phyloP scores from a whole-genome alignment of 2,113 vertebrate species.

The Lophura nycthemera region DNA sequence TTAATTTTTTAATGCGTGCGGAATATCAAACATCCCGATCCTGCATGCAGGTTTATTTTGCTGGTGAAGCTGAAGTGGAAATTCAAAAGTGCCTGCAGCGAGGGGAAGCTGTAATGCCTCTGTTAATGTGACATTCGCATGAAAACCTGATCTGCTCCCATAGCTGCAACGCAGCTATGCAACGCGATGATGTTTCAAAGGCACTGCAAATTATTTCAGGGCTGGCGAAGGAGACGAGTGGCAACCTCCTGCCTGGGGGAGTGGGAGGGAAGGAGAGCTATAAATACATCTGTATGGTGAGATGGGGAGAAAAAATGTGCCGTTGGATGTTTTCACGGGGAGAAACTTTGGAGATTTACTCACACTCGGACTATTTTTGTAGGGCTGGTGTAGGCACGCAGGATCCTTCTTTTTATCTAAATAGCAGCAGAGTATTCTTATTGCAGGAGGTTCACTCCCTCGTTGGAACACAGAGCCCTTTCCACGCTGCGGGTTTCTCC shows the following conservation, averaged over 20 bases:
- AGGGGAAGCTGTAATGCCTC: neutral
- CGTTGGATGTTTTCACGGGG: constrained; percentile 31
- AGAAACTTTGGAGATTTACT: constrained; percentile 66
- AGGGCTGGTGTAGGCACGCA: constrained; percentile 45
- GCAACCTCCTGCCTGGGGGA: constrained; percentile 58
- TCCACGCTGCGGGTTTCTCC: constrained; percentile 62
- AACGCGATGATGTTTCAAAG: constrained; percentile 69
- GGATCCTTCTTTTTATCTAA: constrained; percentile 60
- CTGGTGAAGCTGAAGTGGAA: neutral
- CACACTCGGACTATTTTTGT: constrained; percentile 56
- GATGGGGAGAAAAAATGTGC: neutral
- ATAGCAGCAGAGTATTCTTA: constrained; percentile 67
- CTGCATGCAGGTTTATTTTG: neutral
- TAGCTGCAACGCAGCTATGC: constrained; percentile 59
- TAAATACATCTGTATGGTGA: constrained; percentile 47
- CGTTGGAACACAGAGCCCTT: neutral
- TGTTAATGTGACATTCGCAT: constrained; percentile 15
- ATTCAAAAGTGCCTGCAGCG: neutral
- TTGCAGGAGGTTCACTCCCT: constrained; percentile 52
- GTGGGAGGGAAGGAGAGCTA: constrained; percentile 62
- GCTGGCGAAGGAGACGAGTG: constrained; percentile 14
- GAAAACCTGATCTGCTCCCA: constrained; percentile 37
- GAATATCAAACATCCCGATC: neutral
- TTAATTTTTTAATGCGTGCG: neutral
- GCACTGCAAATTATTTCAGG: constrained; percentile 70